phyloP scores from a whole-genome alignment of 1,140 invertebrate genomes.

The Brachionus sp. region DNA sequence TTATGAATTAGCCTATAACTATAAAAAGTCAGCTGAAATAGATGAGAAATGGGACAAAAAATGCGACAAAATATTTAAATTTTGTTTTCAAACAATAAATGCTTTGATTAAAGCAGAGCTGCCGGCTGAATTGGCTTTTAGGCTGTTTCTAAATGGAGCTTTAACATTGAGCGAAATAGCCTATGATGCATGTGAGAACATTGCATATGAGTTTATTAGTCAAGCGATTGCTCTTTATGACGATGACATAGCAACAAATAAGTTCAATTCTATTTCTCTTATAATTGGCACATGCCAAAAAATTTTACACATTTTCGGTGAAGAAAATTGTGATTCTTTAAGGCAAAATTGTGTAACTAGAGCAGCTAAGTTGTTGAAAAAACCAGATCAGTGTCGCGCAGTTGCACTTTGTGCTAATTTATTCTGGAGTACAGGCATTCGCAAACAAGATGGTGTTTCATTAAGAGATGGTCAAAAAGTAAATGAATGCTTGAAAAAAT shows the following conservation, averaged over 20 bases:
- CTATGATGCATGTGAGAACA: slow-evolving; percentile 89
- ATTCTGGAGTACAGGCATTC: slow-evolving; percentile 69
- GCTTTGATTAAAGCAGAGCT: slow-evolving; percentile 79
- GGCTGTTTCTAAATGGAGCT: slow-evolving; percentile 86
- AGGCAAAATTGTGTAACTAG: slow-evolving; percentile 87
- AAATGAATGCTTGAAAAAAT: slow-evolving; percentile 91
- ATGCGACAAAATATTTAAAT: slow-evolving; percentile 94
- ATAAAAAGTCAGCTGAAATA: slow-evolving; percentile 62
- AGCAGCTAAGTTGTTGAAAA: slow-evolving; percentile 90
- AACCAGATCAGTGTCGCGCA: slow-evolving; percentile 90
- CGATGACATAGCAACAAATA: slow-evolving; percentile 95
- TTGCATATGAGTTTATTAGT: slow-evolving; percentile 96
- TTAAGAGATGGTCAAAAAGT: slow-evolving; percentile 63
- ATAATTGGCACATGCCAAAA: slow-evolving; percentile 87
- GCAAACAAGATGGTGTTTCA: background rate
- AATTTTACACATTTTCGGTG: slow-evolving; percentile 71
- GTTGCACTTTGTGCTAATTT: slow-evolving; percentile 86
- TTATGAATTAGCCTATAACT: slow-evolving; percentile 80
- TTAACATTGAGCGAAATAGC: slow-evolving; percentile 83
- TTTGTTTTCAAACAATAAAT: slow-evolving; percentile 89
- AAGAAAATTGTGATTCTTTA: slow-evolving; percentile 94
- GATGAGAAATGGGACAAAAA: slow-evolving; percentile 98
- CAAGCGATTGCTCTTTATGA: slow-evolving; percentile 97
- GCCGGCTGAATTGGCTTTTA: slow-evolving; percentile 82
- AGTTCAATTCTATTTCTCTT: slow-evolving; percentile 87